phyloP scores from a whole-genome alignment of 2,797 vertebrate species.

The Gallinago nigripennis region DNA sequence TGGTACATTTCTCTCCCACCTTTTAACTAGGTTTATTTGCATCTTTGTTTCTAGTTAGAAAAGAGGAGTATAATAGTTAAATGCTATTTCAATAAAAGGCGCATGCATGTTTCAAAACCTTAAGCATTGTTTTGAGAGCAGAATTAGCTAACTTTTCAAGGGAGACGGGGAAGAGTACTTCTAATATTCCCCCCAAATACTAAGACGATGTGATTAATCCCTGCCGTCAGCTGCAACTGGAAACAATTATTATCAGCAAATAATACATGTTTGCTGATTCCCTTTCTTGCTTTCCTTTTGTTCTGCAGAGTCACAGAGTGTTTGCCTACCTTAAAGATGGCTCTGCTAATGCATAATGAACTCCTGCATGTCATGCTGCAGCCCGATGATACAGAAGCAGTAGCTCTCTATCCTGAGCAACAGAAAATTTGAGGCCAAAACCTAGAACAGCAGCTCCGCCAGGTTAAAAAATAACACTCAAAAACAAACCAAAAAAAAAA shows the following conservation, averaged over 20 bases:
- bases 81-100: background rate
- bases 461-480: background rate
- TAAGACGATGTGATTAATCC: background rate
- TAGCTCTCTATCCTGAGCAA: background rate
- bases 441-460: background rate
- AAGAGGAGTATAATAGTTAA: background rate
- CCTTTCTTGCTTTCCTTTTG: background rate
- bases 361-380: slow-evolving; percentile 15
- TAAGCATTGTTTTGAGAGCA: background rate
- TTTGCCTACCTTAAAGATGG: background rate
- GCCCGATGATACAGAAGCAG: background rate
- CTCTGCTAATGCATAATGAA: slow-evolving; percentile 42
- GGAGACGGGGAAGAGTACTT: background rate
- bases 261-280: background rate
- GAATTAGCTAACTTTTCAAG: background rate
- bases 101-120: background rate
- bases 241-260: slow-evolving; percentile 8
- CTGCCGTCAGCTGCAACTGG: background rate
- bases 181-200: background rate
- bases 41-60: background rate
- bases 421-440: slow-evolving; percentile 1
- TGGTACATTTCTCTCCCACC: background rate
- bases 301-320: background rate
- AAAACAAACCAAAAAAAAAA: no score
- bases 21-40: background rate